These are phyloP conservation scores for Passerina amoena DNA, from an alignment of 2,113 vertebrate species.

Conservation along the genomic window DNA sequence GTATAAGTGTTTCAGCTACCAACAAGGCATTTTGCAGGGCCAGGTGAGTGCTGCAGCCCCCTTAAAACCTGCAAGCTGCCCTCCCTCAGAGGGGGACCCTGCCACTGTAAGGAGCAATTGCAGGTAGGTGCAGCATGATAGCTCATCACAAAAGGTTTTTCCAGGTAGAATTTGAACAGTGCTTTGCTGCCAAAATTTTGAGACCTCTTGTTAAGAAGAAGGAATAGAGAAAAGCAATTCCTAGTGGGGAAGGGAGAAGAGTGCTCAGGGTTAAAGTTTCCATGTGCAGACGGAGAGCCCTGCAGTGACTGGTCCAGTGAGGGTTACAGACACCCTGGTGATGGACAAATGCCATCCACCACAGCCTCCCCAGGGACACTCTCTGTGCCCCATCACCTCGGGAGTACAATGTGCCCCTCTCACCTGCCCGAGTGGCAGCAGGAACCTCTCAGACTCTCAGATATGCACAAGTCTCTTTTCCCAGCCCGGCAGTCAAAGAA, in stretches of 20 bases:
- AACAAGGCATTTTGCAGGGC: neutral
- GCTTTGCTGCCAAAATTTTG: neutral
- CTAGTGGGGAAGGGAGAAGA: neutral
- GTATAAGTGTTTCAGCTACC: neutral
- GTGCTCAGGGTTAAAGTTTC: neutral
- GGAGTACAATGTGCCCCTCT: rapidly evolving
- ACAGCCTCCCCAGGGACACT: neutral
- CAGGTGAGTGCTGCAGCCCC: neutral
- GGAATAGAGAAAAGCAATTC: neutral
- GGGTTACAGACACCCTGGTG: neutral
- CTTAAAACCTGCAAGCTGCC: neutral
- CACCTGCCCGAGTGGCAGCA: rapidly evolving
- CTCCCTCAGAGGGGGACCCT: neutral
- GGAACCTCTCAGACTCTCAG: neutral
- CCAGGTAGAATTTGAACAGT: neutral
- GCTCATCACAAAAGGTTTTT: neutral
- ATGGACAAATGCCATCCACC: neutral
- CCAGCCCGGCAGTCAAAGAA: too few relatives aligned
- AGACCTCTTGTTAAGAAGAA: neutral
- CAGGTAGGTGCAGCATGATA: neutral
- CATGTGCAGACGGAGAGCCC: neutral
- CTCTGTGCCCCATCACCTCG: rapidly evolving
- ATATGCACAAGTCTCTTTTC: too few relatives aligned
- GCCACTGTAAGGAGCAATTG: neutral
- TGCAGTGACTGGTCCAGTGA: rapidly evolving